Evolutionary conservation across 2,888 invertebrate species (phyloP).

Genomic region (Agonopterix heracliana): DNA sequence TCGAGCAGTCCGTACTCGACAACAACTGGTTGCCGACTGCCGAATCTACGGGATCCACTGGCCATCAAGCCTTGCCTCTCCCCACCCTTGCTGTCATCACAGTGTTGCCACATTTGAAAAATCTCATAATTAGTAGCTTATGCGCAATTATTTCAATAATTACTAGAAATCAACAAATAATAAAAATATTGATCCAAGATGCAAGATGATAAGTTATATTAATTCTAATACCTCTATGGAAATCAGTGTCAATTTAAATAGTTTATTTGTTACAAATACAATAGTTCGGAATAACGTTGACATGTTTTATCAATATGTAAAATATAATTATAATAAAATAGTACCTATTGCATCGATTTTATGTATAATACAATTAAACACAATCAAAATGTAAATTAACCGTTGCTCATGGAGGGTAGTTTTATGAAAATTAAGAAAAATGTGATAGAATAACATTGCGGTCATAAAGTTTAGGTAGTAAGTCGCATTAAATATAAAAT

Average conservation of each 20-base stretch:
- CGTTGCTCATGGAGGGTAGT: neutral
- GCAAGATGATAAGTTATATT: slow-evolving; percentile 68
- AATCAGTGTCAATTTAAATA: slow-evolving; percentile 29
- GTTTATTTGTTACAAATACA: slow-evolving; percentile 1
- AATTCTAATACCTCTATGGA: slow-evolving; percentile 26
- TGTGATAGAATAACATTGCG: slow-evolving; percentile 5
- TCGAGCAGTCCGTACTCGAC: slow-evolving; percentile 71
- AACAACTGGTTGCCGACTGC: slow-evolving; percentile 71
- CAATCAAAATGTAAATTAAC: neutral
- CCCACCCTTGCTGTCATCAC: slow-evolving; percentile 37
- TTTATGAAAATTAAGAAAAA: neutral
- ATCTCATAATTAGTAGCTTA: slow-evolving; percentile 29
- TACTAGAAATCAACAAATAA: slow-evolving; percentile 21
- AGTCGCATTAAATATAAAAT: too few relatives aligned
- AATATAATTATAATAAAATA: neutral
- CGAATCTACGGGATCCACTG: slow-evolving; percentile 51
- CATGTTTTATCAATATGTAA: neutral
- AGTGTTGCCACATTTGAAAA: slow-evolving; percentile 40
- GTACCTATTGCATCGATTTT: slow-evolving; percentile 15
- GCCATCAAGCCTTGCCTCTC: slow-evolving; percentile 37
- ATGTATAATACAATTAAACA: too few relatives aligned
- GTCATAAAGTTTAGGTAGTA: too few relatives aligned
- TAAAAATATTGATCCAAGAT: slow-evolving; percentile 28
- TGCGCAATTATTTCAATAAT: slow-evolving; percentile 23
- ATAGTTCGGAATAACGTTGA: neutral